phyloP scores from a whole-genome alignment of 1,140 invertebrate genomes.

The Leptinotarsa defecta region DNA sequence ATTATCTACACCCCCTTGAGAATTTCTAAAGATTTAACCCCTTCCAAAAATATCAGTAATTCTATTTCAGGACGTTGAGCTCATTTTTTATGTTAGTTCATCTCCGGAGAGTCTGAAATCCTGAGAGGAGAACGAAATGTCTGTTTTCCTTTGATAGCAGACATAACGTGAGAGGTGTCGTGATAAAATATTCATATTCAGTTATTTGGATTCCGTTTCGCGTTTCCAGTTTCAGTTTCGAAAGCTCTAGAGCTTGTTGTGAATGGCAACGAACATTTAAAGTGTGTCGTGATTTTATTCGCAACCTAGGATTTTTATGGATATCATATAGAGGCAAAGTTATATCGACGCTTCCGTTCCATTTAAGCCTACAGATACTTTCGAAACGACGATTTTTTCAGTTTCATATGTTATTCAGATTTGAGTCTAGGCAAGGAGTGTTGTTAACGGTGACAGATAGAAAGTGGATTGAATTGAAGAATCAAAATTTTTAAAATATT shows the following conservation, averaged over 20 bases:
- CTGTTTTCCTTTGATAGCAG: not conserved
- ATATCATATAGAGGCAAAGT: too few species aligned
- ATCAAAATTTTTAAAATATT: too few species aligned
- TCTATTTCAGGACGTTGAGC: not conserved
- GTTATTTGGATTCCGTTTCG: not conserved
- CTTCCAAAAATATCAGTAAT: not conserved
- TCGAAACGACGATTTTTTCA: too few species aligned
- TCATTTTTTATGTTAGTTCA: constrained; percentile 3
- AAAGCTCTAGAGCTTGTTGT: not conserved
- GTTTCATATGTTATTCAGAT: too few species aligned
- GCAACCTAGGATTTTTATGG: not conserved
- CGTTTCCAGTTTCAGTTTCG: not conserved
- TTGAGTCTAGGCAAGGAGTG: too few species aligned
- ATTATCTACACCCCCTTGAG: not conserved
- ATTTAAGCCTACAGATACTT: too few species aligned
- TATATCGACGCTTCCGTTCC: too few species aligned
- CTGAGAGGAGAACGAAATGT: not conserved
- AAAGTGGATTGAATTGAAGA: too few species aligned
- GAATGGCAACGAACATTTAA: not conserved
- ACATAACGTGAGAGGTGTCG: constrained; percentile 7
- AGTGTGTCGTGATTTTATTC: not conserved
- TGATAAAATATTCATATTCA: constrained; percentile 4
- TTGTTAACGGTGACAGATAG: too few species aligned
- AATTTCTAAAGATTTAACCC: not conserved
- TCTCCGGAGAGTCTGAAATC: not conserved